phyloP scores from a whole-genome alignment of 1,140 invertebrate genomes.

The Drosophila punjabiensis region DNA sequence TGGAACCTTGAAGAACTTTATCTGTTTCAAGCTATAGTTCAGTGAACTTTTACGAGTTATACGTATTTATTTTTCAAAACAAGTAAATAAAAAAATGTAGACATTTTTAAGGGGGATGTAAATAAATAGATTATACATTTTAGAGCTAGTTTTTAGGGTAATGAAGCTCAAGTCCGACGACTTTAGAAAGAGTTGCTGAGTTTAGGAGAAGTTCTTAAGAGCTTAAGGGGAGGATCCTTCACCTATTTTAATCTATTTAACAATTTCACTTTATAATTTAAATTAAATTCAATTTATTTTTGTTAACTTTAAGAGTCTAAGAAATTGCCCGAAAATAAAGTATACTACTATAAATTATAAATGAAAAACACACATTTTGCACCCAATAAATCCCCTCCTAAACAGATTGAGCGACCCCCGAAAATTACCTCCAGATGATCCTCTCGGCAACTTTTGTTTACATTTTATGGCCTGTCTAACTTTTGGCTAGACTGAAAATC shows the following conservation, averaged over 20 bases:
- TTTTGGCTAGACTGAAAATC: conserved; percentile 53
- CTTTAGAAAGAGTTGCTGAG: too few relatives aligned
- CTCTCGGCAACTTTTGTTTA: conserved; percentile 35
- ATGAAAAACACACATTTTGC: conserved; percentile 1
- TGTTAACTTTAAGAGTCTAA: too few relatives aligned
- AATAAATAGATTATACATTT: too few relatives aligned
- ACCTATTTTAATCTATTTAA: too few relatives aligned
- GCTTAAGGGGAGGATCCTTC: too few relatives aligned
- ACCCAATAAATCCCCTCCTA: conserved; percentile 12
- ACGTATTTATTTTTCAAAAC: neutral
- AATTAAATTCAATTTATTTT: too few relatives aligned
- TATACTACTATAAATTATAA: neutral
- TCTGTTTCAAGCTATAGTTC: conserved; percentile 4
- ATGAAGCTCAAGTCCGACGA: too few relatives aligned
- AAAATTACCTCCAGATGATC: conserved; percentile 35
- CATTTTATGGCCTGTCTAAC: conserved; percentile 46
- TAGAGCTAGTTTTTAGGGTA: too few relatives aligned
- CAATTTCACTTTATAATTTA: too few relatives aligned
- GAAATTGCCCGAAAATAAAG: neutral
- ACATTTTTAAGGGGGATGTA: too few relatives aligned
- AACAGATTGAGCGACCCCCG: conserved; percentile 26
- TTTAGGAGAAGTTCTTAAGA: too few relatives aligned
- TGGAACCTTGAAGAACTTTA: neutral
- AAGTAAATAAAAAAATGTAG: too few relatives aligned
- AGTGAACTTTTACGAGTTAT: neutral